A percentile compares a stretch with the other conserved stretches of the same genome.
Evolutionary conservation across 2,113 vertebrate species (phyloP).

Genomic region (Lates calcarifer): DNA sequence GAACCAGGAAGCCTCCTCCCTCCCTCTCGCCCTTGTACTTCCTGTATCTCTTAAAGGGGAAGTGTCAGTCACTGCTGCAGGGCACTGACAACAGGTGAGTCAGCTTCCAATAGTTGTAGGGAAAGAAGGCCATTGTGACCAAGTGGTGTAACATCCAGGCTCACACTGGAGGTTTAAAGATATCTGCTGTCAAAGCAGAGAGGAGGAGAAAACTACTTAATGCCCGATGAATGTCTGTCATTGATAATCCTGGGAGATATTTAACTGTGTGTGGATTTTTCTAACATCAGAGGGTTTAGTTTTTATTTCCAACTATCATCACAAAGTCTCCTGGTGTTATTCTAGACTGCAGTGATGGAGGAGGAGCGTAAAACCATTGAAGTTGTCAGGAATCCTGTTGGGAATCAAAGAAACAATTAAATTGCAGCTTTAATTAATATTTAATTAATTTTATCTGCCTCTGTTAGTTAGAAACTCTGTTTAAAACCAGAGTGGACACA

Average conservation of each 20-base stretch:
- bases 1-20: conserved; percentile 23
- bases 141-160: too few species aligned
- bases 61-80: not conserved
- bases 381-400: too few species aligned
- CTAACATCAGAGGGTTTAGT: not conserved
- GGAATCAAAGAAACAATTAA: too few species aligned
- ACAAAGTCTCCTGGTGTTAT: not conserved
- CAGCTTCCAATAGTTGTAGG: not conserved
- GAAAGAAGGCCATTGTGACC: too few species aligned
- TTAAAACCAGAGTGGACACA: too few species aligned
- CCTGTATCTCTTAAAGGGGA: conserved; percentile 80
- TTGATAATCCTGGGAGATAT: not conserved
- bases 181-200: not conserved
- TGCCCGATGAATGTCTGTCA: not conserved
- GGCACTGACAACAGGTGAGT: conserved; percentile 35
- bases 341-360: not conserved
- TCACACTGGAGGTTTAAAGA: too few species aligned
- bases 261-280: not conserved
- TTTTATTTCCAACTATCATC: not conserved
- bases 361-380: not conserved
- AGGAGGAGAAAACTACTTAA: not conserved
- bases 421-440: too few species aligned
- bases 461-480: too few species aligned
- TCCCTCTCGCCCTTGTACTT: conserved; percentile 29
- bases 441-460: too few species aligned